These are phyloP conservation scores for Anoplius nigerrimus DNA, from an alignment of 2,888 invertebrate genomes.

Conservation along the genomic window DNA sequence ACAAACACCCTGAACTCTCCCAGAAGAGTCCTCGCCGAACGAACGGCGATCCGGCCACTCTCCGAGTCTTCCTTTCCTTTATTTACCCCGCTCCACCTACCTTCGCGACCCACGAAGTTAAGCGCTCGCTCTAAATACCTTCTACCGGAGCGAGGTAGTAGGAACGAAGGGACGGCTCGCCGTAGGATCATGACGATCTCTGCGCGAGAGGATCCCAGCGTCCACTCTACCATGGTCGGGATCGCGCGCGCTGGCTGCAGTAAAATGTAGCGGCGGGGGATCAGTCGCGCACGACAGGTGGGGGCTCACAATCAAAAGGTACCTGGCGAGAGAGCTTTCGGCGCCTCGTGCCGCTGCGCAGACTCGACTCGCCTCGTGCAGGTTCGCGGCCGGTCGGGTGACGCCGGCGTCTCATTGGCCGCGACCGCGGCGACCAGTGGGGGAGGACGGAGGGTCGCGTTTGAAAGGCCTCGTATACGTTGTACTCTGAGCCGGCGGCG, in stretches of 20 bases:
- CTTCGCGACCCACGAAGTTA: not conserved
- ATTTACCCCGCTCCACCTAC: not conserved
- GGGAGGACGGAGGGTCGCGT: slow-evolving; percentile 54
- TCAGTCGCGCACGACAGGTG: not conserved
- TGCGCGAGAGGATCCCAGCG: no score
- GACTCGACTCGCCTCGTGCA: slow-evolving; percentile 41
- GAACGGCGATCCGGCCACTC: slow-evolving; percentile 26
- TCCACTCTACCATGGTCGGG: no score
- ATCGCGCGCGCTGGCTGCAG: not conserved
- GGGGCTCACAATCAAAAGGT: not conserved
- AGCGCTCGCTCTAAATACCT: no score
- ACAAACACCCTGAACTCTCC: slow-evolving; percentile 61
- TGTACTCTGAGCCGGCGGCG: slow-evolving; percentile 10
- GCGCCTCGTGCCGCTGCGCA: slow-evolving; percentile 33
- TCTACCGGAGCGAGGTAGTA: no score
- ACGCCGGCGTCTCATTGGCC: slow-evolving; percentile 62
- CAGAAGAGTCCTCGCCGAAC: slow-evolving; percentile 44
- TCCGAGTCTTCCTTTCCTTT: slow-evolving; percentile 3
- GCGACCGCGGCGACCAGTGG: slow-evolving; percentile 34
- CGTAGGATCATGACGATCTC: no score
- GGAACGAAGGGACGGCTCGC: no score
- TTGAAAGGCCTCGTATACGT: slow-evolving; percentile 65
- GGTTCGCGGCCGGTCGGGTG: slow-evolving; percentile 39
- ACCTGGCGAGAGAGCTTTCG: slow-evolving; percentile 8
- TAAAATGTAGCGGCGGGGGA: not conserved